A percentile compares a stretch with the other conserved stretches of the same genome.
These are phyloP conservation scores for Enteromius thamalakanensis DNA, from an alignment of 2,797 vertebrate species.

Conservation along the genomic window DNA sequence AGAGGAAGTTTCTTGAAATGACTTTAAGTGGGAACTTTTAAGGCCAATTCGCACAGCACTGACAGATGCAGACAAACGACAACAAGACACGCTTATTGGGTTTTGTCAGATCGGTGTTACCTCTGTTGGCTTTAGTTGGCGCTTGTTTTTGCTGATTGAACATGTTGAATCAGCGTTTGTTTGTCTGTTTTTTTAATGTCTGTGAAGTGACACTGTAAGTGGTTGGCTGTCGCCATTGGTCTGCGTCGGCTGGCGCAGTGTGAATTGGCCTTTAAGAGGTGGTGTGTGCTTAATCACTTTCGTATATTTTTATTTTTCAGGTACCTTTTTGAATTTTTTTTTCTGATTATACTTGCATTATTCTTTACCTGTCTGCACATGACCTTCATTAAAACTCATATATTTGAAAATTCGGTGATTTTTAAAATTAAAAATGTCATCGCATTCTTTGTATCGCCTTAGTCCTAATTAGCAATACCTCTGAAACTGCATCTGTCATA, in stretches of 20 bases:
- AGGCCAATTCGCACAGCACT: not conserved
- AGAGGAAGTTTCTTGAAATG: not conserved
- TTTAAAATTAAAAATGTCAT: not conserved
- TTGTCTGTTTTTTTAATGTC: not conserved
- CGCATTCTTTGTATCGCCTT: not conserved
- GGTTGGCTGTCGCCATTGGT: not conserved
- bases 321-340: not conserved
- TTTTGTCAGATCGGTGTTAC: not conserved
- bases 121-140: not conserved
- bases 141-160: not conserved
- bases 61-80: not conserved
- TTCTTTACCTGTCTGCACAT: not conserved
- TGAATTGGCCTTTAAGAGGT: not conserved
- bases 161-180: not conserved
- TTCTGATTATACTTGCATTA: not conserved
- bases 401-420: not conserved
- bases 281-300: not conserved
- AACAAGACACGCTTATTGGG: not conserved
- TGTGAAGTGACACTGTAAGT: not conserved
- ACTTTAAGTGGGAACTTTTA: slow-evolving; percentile 7
- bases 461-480: slow-evolving; percentile 18
- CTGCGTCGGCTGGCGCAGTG: not conserved
- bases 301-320: not conserved
- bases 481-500: not conserved
- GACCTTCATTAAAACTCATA: not conserved